Evolutionary conservation across 2,888 invertebrate species (phyloP), one percentile per base, ranked within the genome.

Genomic region (Caenorhabditis parvicauda): DNA sequence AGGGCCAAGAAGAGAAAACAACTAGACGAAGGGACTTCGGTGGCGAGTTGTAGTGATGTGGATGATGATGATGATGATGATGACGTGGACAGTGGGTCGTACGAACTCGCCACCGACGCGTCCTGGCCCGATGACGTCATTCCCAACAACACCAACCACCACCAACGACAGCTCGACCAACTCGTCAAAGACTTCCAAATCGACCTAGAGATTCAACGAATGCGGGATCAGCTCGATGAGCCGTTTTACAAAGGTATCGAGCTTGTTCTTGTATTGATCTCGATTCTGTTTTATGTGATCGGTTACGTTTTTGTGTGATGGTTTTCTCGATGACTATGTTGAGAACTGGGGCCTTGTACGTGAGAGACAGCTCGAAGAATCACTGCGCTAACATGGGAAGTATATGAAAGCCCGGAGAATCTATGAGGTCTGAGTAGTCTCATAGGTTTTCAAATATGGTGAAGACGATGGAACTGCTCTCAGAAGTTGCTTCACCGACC

Each of bases 1-100:
- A 56, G 67, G 64, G 53, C 59, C 51, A 56, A 55, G 56, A 29
- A 56, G 62, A 54, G 63, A 60, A 43, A 58, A 60, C 61, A 57
- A 55, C 48, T 59, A 60, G 58, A 38, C 45, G 24, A 29, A 32
- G 29, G 45, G 44, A 43, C n/a, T 49, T 52, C 46, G 39, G 21
- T 6, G 58, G 44, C 32, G 59, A 51, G 48, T 43, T 17, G 27
- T 46, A 24, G 41, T 57, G 42, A 46, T 48, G 47, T 51, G 49
- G 29, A 49, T 48, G 43, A 47, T 57, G 57, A 19, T 51, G 22
- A 49, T 52, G 19, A 52, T 48, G 37, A 38, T 47, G 43, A 52
- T 39, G 46, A 53, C 42, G 14, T 35, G 27, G 38, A 47, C 42
- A 29, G 45, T 47, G 42, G 32, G 41, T n/a, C n/a, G n/a, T n/a